Evolutionary conservation across 2,113 vertebrate species (phyloP), one percentile per base, ranked within the genome.

Genomic region (Salvelinus namaycush): DNA sequence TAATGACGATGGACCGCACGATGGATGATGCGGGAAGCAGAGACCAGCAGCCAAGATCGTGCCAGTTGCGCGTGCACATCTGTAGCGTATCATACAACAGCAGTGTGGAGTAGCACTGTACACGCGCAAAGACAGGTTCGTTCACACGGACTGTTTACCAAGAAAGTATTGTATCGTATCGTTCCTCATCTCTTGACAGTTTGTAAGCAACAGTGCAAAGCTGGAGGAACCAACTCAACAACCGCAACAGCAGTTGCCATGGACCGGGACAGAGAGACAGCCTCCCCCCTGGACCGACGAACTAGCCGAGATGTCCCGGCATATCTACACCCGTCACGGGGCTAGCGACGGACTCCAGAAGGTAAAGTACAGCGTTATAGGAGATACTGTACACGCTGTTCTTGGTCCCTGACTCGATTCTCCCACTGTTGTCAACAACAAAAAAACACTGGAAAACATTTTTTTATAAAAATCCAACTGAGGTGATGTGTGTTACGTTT

Each of bases 241-340:
- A 48, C 83, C 86, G 51, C 89, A 81, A 87, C 88, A 83, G 76
- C 89, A 80, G 77, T 73, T 82, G 74, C 91, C 88, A 87, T 92
- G 92, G 91, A 85, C 87, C 71, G 90, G 92, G 29, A 68, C 83
- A 8, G 92, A 94, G 85, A 86, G 92, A 54, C 93, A 93, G 81
- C 91, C 94, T 67, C 93, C 93, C 16, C 92, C 92, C 16, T 94
- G 94, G 94, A 94, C 90, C 81, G 93, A 95, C 78, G 95, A 93
- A 66, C 90, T 94, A 85, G 91, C 92, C 0, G 91, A 94, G 84
- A 97, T 97, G 96, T 96, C 96, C 92, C 93, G 93, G 75, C 94
- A 94, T 85, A 95, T 96, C 85, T 94, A 93, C 92, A 91, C 93
- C 83, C 93, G 93, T 76, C 95, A 94, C 89, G 93, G 92, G 87